Percentiles rank a stretch among this genome's conserved stretches.
Evolutionary conservation across 1,140 invertebrate species (phyloP).

Genomic region (Aplysia californica): DNA sequence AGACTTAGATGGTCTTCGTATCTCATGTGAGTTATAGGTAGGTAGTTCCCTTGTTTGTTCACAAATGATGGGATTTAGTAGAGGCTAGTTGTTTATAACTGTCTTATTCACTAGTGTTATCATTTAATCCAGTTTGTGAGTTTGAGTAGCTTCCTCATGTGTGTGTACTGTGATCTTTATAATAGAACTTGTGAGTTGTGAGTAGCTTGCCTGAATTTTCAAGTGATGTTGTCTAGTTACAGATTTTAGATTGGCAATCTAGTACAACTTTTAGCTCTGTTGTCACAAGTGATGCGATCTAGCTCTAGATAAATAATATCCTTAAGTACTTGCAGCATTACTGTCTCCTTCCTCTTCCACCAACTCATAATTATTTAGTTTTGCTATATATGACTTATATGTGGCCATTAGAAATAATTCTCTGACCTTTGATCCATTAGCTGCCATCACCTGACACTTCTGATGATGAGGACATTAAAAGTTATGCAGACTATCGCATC

Average conservation of each 20-base stretch:
- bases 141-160: neutral
- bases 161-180: no score
- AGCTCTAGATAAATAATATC: no score
- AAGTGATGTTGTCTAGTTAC: neutral
- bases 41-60: no score
- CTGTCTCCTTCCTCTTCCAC: no score
- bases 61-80: neutral
- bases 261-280: neutral
- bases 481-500: neutral
- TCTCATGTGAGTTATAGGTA: no score
- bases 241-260: neutral
- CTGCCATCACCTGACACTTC: slow-evolving; percentile 10
- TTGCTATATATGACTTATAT: neutral
- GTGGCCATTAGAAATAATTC: neutral
- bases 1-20: no score
- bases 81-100: neutral
- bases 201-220: neutral
- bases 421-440: neutral
- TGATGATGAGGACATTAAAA: slow-evolving; percentile 6
- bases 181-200: neutral
- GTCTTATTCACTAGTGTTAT: neutral
- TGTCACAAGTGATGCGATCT: no score
- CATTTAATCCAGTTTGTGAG: neutral
- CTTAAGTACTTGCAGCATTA: no score
- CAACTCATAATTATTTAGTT: neutral